Base-by-base conservation (phyloP, 64 coral and sea anemone genomes). In the Catalaphyllia jardinei region DNA sequence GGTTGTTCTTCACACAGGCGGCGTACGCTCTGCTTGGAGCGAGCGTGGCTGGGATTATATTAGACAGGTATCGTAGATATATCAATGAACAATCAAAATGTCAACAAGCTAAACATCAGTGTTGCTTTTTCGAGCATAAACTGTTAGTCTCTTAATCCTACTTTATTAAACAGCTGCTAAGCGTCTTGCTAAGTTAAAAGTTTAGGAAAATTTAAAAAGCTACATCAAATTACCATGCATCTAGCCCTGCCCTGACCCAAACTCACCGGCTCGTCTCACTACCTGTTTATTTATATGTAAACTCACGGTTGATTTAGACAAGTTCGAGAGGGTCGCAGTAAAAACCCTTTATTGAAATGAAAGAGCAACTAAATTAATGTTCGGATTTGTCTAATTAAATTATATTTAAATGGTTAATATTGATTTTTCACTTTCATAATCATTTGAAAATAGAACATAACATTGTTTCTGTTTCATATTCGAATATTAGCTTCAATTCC, bases 1-100 rank as follows among this genome's bases (percentile, higher is more conserved):
- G 95, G 95, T 31, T 96, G 13, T 96, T 96, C 20, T 96, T 96
- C 28, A 96, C 95, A 2, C 95, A 96, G 75, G 95, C 95, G 9
- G 88, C 95, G 0, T 96, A 96, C 62, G 95, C 95, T 28, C 59
- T 96, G 11, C 74, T 96, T 33, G 95, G 95, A 31, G 95, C 95
- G 16, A 92, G 91, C 11, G 86, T 96, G 52, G 91, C 95, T 62
- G 95, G 95, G 25, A 96, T 96, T 20, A 24, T 96, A 15, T 76
- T 96, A 60, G 95, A 96, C 95, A 96, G 92, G 95, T 96, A 82
- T 14, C 63, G 65, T 38, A 64, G 8, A n/a, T 46, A 7, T 25
- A 27, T 69, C 65, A 69, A 27, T 28, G 4, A 57, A 13, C 54
- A 57, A 57, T 57, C 54, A 63, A 59, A 81, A 20, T 62, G 59